Evolutionary conservation across 2,888 invertebrate species (phyloP), one percentile per base, ranked within the genome.

Genomic region (Phymatocera aterrima): DNA sequence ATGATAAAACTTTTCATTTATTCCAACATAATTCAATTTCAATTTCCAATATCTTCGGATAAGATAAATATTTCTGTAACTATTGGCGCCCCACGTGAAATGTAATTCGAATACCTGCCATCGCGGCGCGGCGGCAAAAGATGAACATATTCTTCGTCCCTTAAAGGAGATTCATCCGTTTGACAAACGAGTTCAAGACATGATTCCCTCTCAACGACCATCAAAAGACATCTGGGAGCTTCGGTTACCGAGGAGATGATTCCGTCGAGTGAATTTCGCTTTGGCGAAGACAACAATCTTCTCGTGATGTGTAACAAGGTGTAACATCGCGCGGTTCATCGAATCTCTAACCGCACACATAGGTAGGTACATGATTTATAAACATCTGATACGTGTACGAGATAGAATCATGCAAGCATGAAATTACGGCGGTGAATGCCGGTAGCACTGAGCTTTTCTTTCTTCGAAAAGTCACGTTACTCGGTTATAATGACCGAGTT

Each of bases 401-500:
- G 24, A n/a, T 46, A 46, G 24, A 46, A 68, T 68, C 68, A n/a
- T 46, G 68, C 15, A 0, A 46, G 68, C 46, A 28, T 46, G 12
- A 46, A 46, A 68, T 40, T 46, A 8, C 12, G 57, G 21, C 48
- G 48, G 21, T 6, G 18, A 57, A 12, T 8, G 21, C 43, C 46
- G n/a, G 43, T 8, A 46, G 46, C 18, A 43, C 28, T 15, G 8
- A 24, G 28, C n/a, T n/a, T n/a, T n/a, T n/a, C n/a, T 24, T 28
- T 43, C 24, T 24, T 46, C 43, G 15, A 28, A n/a, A 68, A 46
- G 15, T 68, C 40, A 68, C 18, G 68, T n/a, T n/a, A 68, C 28
- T 3, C 24, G 43, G 24, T 68, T 46, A 18, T 68, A 68, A 68
- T 24, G 40, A 46, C 68, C n/a, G 28, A 46, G 28, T 68, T 68